These are phyloP conservation scores for Deilephila elpenor DNA, from an alignment of 2,888 invertebrate species.

Conservation along the genomic window DNA sequence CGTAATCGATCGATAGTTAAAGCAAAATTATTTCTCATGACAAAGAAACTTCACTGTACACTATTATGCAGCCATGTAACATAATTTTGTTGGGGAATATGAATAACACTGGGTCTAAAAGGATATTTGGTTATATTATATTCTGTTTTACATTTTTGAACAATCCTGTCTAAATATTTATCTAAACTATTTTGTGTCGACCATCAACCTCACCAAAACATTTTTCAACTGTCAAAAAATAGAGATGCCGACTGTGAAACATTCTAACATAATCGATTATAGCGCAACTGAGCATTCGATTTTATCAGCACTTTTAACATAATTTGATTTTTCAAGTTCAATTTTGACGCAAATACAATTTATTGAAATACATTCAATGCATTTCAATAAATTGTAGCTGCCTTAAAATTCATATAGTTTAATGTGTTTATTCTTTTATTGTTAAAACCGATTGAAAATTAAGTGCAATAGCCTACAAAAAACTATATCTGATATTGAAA, in stretches of 20 bases:
- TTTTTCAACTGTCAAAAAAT: slow-evolving; percentile 60
- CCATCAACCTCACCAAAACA: slow-evolving; percentile 70
- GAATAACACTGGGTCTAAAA: slow-evolving; percentile 50
- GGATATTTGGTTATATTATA: slow-evolving; percentile 44
- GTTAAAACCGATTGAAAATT: too few relatives aligned
- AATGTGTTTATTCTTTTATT: too few relatives aligned
- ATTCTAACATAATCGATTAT: not conserved
- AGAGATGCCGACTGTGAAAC: not conserved
- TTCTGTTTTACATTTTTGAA: slow-evolving; percentile 57
- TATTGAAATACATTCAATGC: too few relatives aligned
- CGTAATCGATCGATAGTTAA: slow-evolving; percentile 82
- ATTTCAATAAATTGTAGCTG: too few relatives aligned
- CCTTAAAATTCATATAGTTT: too few relatives aligned
- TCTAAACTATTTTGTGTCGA: slow-evolving; percentile 71
- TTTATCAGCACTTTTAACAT: not conserved
- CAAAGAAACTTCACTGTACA: slow-evolving; percentile 72
- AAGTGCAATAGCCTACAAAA: too few relatives aligned
- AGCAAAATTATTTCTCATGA: slow-evolving; percentile 75
- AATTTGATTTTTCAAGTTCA: too few relatives aligned
- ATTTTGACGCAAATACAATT: too few relatives aligned
- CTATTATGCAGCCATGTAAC: slow-evolving; percentile 40
- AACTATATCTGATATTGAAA: too few relatives aligned
- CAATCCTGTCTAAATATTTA: slow-evolving; percentile 60
- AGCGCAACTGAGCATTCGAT: not conserved
- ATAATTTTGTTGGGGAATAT: slow-evolving; percentile 41